phyloP scores from a whole-genome alignment of 2,888 invertebrate species.

The Drosophila putrida region DNA sequence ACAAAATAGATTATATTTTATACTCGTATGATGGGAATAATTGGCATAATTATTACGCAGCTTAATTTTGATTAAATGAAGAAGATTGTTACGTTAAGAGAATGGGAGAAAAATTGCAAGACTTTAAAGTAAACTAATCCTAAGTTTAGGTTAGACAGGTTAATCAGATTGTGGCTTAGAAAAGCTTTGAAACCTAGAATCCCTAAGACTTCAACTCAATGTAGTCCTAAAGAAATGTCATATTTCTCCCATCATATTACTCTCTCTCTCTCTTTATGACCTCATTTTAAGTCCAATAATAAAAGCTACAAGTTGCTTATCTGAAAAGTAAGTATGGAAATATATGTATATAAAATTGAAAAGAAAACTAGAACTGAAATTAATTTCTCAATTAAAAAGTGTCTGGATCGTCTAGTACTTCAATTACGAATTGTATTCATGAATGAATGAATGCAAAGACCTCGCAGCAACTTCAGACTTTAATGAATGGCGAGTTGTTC shows the following conservation, averaged over 20 bases:
- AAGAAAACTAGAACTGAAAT: constrained; percentile 34
- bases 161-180: background rate
- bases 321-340: background rate
- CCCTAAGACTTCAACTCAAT: no score
- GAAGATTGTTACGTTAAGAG: background rate
- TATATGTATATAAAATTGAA: background rate
- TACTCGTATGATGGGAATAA: background rate
- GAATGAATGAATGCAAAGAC: constrained; percentile 53
- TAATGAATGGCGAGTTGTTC: constrained; percentile 51
- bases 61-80: background rate
- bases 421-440: constrained; percentile 62
- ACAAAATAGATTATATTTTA: constrained; percentile 5
- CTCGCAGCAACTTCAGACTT: constrained; percentile 16
- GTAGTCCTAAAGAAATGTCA: no score
- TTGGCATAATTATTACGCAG: background rate
- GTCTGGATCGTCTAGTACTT: constrained; percentile 67
- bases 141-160: background rate
- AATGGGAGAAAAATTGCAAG: background rate
- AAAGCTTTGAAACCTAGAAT: no score
- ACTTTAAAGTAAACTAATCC: background rate
- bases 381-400: constrained; percentile 71
- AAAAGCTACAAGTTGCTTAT: background rate
- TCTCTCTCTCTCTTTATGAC: no score
- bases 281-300: no score
- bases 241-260: no score